These are phyloP conservation scores for Julus scanicus DNA, from an alignment of 2,888 invertebrate species.

Conservation along the genomic window DNA sequence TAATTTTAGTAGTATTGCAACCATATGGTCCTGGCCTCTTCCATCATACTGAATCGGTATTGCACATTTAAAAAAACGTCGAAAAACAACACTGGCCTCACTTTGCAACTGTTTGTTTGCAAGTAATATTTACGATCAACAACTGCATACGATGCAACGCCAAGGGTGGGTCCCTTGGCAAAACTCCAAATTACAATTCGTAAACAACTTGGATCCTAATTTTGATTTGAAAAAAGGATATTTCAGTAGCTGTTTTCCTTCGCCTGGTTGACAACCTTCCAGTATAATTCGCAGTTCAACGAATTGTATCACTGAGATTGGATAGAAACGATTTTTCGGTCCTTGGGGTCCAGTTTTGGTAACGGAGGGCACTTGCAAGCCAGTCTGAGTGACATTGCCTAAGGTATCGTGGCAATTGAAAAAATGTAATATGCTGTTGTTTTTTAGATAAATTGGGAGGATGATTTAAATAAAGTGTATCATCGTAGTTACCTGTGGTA, in stretches of 20 bases:
- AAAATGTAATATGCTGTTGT: neutral
- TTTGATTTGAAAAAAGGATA: neutral
- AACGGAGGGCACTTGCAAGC: constrained; percentile 48
- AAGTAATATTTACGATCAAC: neutral
- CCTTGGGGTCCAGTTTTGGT: constrained; percentile 41
- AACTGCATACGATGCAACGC: neutral
- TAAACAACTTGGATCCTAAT: neutral
- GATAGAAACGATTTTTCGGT: neutral
- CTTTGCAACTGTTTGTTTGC: neutral
- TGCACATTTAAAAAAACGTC: neutral
- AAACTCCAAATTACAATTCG: neutral
- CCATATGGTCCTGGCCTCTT: no score
- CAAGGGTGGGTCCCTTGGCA: neutral
- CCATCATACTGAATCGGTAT: no score
- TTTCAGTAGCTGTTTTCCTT: neutral
- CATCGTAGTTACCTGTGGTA: constrained; percentile 62
- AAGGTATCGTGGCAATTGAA: neutral
- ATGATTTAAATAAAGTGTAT: neutral
- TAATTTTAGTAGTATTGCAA: no score
- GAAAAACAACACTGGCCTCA: neutral
- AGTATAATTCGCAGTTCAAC: neutral
- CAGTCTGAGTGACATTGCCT: constrained; percentile 33
- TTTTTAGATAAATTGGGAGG: neutral
- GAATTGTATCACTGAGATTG: neutral
- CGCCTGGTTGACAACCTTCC: neutral